phyloP scores from a whole-genome alignment of 2,888 invertebrate species.

The Sphaeridia pumilis region DNA sequence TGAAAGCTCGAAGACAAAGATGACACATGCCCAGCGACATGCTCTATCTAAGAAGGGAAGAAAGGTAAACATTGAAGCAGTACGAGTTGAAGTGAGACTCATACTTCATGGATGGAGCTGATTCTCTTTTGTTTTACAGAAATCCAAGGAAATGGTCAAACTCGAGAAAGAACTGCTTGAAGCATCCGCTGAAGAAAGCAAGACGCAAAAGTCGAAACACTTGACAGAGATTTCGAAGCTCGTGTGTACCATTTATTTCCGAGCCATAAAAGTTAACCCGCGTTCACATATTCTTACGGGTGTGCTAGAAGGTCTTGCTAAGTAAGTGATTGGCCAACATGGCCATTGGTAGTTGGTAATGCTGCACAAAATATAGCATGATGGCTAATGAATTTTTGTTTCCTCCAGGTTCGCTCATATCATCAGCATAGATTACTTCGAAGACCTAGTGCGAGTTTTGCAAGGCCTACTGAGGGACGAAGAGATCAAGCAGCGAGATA shows the following conservation, averaged over 20 bases:
- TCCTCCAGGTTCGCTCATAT: constrained; percentile 77
- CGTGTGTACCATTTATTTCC: constrained; percentile 87
- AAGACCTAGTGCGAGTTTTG: constrained; percentile 76
- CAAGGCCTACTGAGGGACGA: constrained; percentile 53
- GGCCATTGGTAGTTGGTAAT: too few species aligned
- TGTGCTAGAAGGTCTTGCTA: constrained; percentile 80
- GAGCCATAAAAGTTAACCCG: constrained; percentile 71
- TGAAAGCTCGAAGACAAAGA: constrained; percentile 59
- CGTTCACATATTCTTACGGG: constrained; percentile 63
- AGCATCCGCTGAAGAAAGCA: constrained; percentile 79
- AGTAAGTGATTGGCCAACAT: too few species aligned
- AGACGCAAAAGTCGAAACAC: constrained; percentile 58
- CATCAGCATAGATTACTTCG: constrained; percentile 90
- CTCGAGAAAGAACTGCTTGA: constrained; percentile 83
- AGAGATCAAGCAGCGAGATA: constrained; percentile 50
- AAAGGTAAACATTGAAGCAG: constrained; percentile 32
- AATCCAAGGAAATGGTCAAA: constrained; percentile 66
- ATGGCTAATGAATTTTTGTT: constrained; percentile 11
- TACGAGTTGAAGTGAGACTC: too few species aligned
- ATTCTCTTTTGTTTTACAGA: constrained; percentile 20
- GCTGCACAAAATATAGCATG: too few species aligned
- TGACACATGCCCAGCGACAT: constrained; percentile 40
- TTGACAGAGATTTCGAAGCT: constrained; percentile 82
- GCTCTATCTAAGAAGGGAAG: constrained; percentile 32
- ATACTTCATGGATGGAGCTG: too few species aligned